Percentiles rank a stretch among this genome's conserved stretches.
phyloP scores from a whole-genome alignment of 2,113 vertebrate species.

The Lasiurus cinereus region DNA sequence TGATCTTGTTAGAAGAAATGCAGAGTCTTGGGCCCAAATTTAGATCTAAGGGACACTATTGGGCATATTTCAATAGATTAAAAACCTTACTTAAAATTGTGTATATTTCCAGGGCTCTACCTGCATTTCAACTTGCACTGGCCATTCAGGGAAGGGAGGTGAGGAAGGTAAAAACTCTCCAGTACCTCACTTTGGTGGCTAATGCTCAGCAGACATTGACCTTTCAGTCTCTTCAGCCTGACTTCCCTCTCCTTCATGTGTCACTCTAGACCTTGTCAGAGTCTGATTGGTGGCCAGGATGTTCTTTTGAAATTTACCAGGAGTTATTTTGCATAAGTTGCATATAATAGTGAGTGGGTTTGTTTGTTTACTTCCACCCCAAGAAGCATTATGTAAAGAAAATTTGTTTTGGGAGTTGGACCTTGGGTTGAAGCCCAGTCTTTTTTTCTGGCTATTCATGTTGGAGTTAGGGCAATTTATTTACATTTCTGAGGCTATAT shows the following conservation, averaged over 20 bases:
- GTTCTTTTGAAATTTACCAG: not conserved
- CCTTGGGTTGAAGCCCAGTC: not conserved
- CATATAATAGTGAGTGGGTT: not conserved
- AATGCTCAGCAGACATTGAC: not conserved
- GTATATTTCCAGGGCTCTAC: not conserved
- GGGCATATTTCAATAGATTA: not conserved
- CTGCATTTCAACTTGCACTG: not conserved
- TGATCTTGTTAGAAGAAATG: constrained; percentile 2
- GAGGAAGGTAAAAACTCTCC: not conserved
- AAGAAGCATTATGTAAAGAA: not conserved
- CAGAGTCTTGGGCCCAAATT: not conserved
- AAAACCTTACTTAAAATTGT: not conserved
- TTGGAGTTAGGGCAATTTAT: not conserved
- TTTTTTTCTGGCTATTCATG: not conserved
- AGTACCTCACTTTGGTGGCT: not conserved
- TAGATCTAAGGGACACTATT: not conserved
- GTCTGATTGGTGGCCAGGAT: not conserved
- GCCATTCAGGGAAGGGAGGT: not conserved
- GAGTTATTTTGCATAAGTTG: not conserved
- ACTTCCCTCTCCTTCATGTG: not conserved
- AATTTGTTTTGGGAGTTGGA: not conserved
- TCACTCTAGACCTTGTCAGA: not conserved
- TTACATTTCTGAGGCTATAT: not conserved
- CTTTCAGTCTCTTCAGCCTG: not conserved
- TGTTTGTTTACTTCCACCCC: not conserved